Base-by-base conservation (phyloP, 37 sponge, comb jelly and placozoan genomes). In the Tethya wilhelma region DNA sequence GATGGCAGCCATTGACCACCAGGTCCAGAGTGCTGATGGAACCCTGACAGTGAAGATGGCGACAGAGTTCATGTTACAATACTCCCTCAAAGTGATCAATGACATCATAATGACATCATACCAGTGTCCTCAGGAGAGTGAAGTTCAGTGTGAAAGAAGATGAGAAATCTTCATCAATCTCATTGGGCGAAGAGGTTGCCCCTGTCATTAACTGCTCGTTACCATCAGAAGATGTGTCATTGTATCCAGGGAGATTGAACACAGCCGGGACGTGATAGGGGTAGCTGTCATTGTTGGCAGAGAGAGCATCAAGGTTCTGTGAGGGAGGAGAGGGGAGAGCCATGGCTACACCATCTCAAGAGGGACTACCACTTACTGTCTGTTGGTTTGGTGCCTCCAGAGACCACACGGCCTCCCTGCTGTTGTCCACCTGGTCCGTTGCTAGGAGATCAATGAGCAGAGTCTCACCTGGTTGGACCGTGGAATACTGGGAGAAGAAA, bases 361-460 rank as follows among this genome's bases (percentile, higher is more conserved):
- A n/a, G n/a, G n/a, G n/a, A n/a, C n/a, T 4, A 4, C n/a, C 31
- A 81, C 93, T 84, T 41, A 92, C 93, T 12, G 88, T 74, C 11
- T 67, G 67, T 44, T 79, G 71, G 5, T 36, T n/a, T 33, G 93
- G 93, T 9, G 89, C 77, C 46, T 87, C 75, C 40, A 87, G 59
- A 0, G 93, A 87, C 93, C 93, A 92, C 41, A 92, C 88, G 28
- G 89, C 93, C 42, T 92, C 93, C 53, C 89, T 59, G 68, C 57
- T 71, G 72, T 92, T 92, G 63, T 75, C 53, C 30, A 92, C 58
- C 71, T 92, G 93, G 49, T 92, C 93, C 25, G 53, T 68, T 20
- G 93, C 93, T 22, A 67, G 40, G 38, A 91, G 75, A 26, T 59
- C 36, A 32, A 91, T 91, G 0, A 74, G 39, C 29, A 91, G 79